phyloP scores from a whole-genome alignment of 1,140 invertebrate species.

The Pantala flavescens region DNA sequence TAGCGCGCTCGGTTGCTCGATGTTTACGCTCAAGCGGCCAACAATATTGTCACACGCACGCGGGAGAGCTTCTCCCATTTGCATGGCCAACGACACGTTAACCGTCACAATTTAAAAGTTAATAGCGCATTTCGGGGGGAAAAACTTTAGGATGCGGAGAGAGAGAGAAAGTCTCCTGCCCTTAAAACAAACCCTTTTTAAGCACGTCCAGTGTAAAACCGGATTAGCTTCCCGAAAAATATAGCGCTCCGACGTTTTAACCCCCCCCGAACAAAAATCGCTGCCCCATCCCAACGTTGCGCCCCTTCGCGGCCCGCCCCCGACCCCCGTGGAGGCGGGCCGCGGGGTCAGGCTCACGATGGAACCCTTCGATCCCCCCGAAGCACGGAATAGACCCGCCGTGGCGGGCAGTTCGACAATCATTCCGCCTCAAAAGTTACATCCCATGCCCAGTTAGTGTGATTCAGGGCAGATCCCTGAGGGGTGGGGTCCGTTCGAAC shows the following conservation, averaged over 20 bases:
- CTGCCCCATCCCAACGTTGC: not conserved
- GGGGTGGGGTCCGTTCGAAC: not conserved
- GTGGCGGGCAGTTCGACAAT: not conserved
- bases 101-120: slow-evolving; percentile 10
- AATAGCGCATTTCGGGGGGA: not conserved
- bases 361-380: not conserved
- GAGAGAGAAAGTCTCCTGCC: not conserved
- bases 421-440: slow-evolving; percentile 5
- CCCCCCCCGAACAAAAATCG: not conserved
- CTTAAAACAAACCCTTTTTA: not conserved
- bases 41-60: not conserved
- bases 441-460: slow-evolving; percentile 4
- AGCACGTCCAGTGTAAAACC: slow-evolving; percentile 4
- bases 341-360: not conserved
- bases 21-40: not conserved
- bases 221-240: slow-evolving; percentile 1
- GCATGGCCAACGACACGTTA: not conserved
- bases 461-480: not conserved
- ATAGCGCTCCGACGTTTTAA: not conserved
- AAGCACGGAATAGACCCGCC: not conserved
- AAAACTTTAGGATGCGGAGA: not conserved
- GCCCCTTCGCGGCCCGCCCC: not conserved
- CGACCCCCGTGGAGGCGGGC: not conserved
- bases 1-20: not conserved
- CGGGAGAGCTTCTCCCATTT: not conserved